Evolutionary conservation across 2,888 invertebrate species (phyloP), one percentile per base, ranked within the genome.

Genomic region (Protodeltote pygarga): DNA sequence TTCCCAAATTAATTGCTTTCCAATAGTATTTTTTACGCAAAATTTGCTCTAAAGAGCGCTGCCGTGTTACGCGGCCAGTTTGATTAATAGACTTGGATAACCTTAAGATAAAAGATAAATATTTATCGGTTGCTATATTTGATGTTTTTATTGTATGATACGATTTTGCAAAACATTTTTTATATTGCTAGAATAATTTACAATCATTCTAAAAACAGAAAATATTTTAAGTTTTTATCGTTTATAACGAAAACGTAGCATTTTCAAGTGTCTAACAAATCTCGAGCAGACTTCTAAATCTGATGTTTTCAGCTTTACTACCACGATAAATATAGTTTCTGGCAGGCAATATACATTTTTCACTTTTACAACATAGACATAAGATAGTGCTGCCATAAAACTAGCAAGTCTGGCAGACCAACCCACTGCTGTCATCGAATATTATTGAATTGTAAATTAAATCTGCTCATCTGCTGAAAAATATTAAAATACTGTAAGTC

Each of bases 1-100:
- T 85, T 82, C 81, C 73, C 74, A 81, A 86, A 89, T 88, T 87
- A 89, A 89, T 89, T 86, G 83, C 79, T 89, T 88, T 86, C 85
- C 87, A 78, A 89, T 78, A 83, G 78, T 77, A 81, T 81, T 82
- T 84, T 83, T 83, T 81, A 64, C 62, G 64, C 66, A 66, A 73
- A 75, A 71, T 72, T 72, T 65, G 54, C 57, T 75, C 58, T 63
- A 72, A 72, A 74, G 63, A 68, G 61, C 51, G 51, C 53, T 58
- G 58, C 54, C 41, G 46, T 37, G 37, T 44, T 35, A 34, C n/a
- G n/a, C 10, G 25, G n/a, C 34, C 24, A 20, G 34, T 44, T 42
- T 47, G 55, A 61, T 49, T 50, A 55, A 45, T 34, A 50, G 42
- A 34, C 40, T 34, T 44, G 20, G 27, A 23, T 25, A 29, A 29